phyloP scores from a whole-genome alignment of 2,888 invertebrate genomes.

The Pecten maximus region DNA sequence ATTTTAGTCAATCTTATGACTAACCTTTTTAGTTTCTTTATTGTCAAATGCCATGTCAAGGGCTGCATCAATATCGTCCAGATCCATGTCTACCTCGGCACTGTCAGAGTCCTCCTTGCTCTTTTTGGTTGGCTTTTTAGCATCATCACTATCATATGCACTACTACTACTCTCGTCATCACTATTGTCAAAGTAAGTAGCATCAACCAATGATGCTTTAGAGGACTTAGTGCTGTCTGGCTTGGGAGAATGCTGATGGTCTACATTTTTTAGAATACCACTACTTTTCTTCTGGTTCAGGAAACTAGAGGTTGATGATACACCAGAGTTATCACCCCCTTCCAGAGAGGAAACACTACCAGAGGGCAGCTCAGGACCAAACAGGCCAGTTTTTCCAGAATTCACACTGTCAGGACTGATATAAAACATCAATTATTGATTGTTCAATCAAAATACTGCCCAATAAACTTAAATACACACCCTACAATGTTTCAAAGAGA shows the following conservation, averaged over 20 bases:
- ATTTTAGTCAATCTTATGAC: too few species aligned
- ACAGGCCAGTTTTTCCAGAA: background rate
- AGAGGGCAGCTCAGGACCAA: slow-evolving; percentile 2
- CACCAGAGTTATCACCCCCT: background rate
- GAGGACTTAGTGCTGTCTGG: slow-evolving; percentile 59
- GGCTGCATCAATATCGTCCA: slow-evolving; percentile 80
- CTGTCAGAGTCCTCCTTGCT: slow-evolving; percentile 54
- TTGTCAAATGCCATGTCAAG: slow-evolving; percentile 78
- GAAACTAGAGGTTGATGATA: background rate
- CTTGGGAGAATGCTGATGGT: slow-evolving; percentile 49
- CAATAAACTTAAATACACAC: too few species aligned
- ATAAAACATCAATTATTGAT: background rate
- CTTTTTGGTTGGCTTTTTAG: slow-evolving; percentile 40
- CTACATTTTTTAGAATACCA: background rate
- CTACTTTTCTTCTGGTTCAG: background rate
- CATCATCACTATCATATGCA: slow-evolving; percentile 49
- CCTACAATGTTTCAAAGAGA: too few species aligned
- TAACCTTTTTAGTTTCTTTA: background rate
- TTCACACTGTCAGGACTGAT: background rate
- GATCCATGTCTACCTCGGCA: slow-evolving; percentile 72
- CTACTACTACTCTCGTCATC: slow-evolving; percentile 57
- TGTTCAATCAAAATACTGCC: too few species aligned
- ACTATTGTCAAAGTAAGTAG: slow-evolving; percentile 55
- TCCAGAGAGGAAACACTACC: background rate
- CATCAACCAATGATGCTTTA: slow-evolving; percentile 9